Percentiles rank a stretch among this genome's conserved stretches.
Evolutionary conservation across 1,140 invertebrate genomes (phyloP).

Genomic region (Zaprionus capensis): DNA sequence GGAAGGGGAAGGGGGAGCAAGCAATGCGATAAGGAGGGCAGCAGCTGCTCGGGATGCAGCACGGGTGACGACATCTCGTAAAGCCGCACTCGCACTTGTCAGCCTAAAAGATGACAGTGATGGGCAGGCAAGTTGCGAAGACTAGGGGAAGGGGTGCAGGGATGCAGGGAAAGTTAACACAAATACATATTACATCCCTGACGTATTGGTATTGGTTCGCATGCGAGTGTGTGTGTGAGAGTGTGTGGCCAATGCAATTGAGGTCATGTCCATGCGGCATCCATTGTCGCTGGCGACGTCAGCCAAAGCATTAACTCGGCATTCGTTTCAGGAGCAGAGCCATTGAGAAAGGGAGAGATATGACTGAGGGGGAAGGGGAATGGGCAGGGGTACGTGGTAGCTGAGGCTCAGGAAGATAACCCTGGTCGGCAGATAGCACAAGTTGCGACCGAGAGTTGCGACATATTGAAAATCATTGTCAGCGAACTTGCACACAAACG

Average conservation of each 20-base stretch:
- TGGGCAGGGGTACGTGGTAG: background rate
- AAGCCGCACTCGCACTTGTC: slow-evolving; percentile 75
- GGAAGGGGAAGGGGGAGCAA: background rate
- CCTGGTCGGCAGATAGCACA: slow-evolving; percentile 59
- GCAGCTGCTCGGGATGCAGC: slow-evolving; percentile 37
- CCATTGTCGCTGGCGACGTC: slow-evolving; percentile 72
- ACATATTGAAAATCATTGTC: slow-evolving; percentile 80
- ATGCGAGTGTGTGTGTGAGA: slow-evolving; percentile 21
- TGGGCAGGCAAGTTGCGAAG: slow-evolving; percentile 61
- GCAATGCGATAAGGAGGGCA: slow-evolving; percentile 5
- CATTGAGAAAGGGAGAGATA: slow-evolving; percentile 21
- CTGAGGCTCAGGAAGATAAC: slow-evolving; percentile 22
- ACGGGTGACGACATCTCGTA: slow-evolving; percentile 69
- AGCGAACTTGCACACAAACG: slow-evolving; percentile 45
- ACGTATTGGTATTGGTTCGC: slow-evolving; percentile 78
- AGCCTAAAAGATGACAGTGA: slow-evolving; percentile 81
- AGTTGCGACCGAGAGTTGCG: slow-evolving; percentile 70
- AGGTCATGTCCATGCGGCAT: slow-evolving; percentile 83
- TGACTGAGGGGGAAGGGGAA: slow-evolving; percentile 10
- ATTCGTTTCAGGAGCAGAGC: slow-evolving; percentile 64
- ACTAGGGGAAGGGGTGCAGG: background rate
- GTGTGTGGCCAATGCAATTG: slow-evolving; percentile 70
- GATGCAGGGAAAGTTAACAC: slow-evolving; percentile 41
- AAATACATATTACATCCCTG: slow-evolving; percentile 63
- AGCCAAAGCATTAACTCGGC: slow-evolving; percentile 72